A percentile compares a stretch with the other conserved stretches of the same genome.
Conservation (phyloP, 1,140 invertebrate genomes). For the Tyrophagus putrescentiae region DNA sequence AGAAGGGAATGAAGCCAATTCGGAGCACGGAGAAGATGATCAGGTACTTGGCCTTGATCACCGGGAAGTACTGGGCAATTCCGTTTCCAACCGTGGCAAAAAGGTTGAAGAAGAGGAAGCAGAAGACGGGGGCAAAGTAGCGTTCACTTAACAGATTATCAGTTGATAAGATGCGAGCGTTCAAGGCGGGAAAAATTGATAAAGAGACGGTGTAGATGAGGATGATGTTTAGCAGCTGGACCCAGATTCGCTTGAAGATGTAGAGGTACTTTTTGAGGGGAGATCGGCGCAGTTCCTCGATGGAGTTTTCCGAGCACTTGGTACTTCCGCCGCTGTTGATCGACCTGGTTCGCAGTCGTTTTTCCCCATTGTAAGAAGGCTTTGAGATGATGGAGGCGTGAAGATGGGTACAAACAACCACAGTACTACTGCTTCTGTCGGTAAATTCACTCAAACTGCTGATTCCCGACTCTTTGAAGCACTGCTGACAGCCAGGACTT, state of each 20-base stretch:
- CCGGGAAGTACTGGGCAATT: constrained; percentile 56
- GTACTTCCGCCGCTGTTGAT: neutral
- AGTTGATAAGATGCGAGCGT: constrained; percentile 46
- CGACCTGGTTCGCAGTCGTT: neutral
- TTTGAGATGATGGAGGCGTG: neutral
- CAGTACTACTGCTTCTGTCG: no score
- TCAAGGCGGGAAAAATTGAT: constrained; percentile 69
- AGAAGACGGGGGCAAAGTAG: constrained; percentile 59
- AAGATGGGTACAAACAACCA: no score
- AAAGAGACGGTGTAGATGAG: constrained; percentile 85
- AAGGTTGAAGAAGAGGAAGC: constrained; percentile 86
- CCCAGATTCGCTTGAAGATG: constrained; percentile 39
- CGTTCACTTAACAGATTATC: constrained; percentile 38
- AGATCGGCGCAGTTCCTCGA: neutral
- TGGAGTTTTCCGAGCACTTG: neutral
- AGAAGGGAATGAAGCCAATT: constrained; percentile 68
- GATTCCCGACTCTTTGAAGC: no score
- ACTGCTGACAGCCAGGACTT: neutral
- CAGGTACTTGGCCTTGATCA: constrained; percentile 61
- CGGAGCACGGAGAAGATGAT: constrained; percentile 63
- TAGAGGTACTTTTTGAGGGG: neutral
- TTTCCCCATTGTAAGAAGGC: neutral
- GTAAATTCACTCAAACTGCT: no score
- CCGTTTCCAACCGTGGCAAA: constrained; percentile 82
- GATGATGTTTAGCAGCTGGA: constrained; percentile 81